phyloP scores from a whole-genome alignment of 2,113 vertebrate genomes.

The Esox niger region DNA sequence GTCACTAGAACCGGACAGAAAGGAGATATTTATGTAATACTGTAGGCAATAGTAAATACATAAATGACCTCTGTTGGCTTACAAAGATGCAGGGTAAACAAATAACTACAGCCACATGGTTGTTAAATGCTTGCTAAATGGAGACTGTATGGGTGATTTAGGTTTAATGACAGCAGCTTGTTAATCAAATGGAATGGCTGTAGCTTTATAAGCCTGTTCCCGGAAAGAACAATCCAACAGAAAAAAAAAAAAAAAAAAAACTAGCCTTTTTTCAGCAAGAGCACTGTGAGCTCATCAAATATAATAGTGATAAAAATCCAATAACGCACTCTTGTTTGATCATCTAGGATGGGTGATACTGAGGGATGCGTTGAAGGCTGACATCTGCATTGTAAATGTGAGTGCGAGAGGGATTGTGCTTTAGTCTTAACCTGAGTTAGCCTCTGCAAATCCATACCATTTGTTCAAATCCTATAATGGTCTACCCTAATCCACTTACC shows the following conservation, averaged over 20 bases:
- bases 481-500: conserved; percentile 49
- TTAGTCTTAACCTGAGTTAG: conserved; percentile 28
- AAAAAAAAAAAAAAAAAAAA: neutral
- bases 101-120: neutral
- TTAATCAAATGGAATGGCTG: neutral
- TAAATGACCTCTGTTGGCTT: neutral
- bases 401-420: conserved; percentile 19
- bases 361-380: neutral
- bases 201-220: neutral
- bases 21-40: neutral
- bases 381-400: conserved; percentile 11
- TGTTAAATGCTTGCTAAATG: neutral
- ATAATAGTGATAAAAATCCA: neutral
- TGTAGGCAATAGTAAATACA: neutral
- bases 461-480: conserved; percentile 46
- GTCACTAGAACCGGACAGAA: neutral
- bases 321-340: neutral
- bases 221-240: neutral
- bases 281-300: neutral
- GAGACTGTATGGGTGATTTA: neutral
- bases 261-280: neutral
- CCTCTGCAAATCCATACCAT: conserved; percentile 45
- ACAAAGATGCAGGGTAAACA: neutral
- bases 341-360: no score
- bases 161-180: neutral